These are phyloP conservation scores for Dissostichus mawsoni DNA, from an alignment of 2,113 vertebrate species.

Conservation along the genomic window DNA sequence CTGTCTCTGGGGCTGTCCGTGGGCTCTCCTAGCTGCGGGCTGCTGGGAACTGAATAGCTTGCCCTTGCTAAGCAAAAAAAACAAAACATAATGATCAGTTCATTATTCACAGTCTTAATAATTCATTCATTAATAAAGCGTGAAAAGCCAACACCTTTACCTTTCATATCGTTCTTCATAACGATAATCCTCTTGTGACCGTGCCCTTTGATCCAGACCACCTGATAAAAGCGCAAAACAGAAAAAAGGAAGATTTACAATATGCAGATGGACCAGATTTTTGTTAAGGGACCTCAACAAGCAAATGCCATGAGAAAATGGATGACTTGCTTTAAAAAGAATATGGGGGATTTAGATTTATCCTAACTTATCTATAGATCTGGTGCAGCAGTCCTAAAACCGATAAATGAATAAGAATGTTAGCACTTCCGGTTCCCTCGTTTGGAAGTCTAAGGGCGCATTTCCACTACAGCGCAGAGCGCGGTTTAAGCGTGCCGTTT, in stretches of 20 bases:
- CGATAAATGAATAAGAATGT: too few relatives aligned
- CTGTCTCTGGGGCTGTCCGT: slow-evolving; percentile 64
- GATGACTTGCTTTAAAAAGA: neutral
- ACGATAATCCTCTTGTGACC: slow-evolving; percentile 98
- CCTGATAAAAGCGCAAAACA: slow-evolving; percentile 77
- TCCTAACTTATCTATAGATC: too few relatives aligned
- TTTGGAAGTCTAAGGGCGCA: too few relatives aligned
- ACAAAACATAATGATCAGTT: slow-evolving; percentile 4
- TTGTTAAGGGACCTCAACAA: neutral
- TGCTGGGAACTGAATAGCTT: slow-evolving; percentile 68
- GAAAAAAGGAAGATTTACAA: neutral
- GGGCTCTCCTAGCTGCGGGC: slow-evolving; percentile 64
- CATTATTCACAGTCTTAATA: neutral
- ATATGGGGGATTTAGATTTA: neutral
- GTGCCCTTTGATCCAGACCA: slow-evolving; percentile 99
- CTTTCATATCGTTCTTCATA: slow-evolving; percentile 99
- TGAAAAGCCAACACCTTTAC: slow-evolving; percentile 72
- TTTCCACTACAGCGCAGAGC: too few relatives aligned
- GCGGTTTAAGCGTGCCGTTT: too few relatives aligned
- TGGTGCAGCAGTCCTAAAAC: too few relatives aligned
- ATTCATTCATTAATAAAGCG: neutral
- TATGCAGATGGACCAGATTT: neutral
- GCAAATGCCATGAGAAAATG: neutral
- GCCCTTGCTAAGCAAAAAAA: slow-evolving; percentile 65
- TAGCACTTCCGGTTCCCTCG: too few relatives aligned